Conservation (phyloP, 2,888 invertebrate species). For the Protophormia terraenovae region DNA sequence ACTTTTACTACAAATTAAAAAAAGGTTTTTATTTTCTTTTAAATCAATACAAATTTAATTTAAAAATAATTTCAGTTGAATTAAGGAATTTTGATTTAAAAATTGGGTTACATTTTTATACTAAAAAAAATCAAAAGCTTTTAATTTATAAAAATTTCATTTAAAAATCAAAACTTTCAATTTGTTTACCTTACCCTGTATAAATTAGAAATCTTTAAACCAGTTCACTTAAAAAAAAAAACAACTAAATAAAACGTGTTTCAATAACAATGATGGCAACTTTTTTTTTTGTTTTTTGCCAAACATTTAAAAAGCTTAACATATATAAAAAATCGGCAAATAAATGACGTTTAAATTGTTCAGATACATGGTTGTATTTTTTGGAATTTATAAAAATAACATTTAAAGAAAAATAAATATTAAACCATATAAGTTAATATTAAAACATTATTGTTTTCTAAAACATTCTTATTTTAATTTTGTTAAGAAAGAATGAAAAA, state of each 20-base stretch:
- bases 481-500: too few species aligned
- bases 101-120: too few species aligned
- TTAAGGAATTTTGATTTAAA: too few species aligned
- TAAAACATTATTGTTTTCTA: background rate
- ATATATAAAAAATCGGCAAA: constrained; percentile 12
- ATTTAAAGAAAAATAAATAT: constrained; percentile 6
- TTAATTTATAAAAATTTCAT: too few species aligned
- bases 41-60: too few species aligned
- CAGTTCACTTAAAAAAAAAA: constrained; percentile 71
- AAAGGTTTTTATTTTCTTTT: too few species aligned
- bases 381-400: background rate
- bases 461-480: background rate
- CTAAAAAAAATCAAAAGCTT: too few species aligned
- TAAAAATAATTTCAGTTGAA: too few species aligned
- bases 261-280: constrained; percentile 51
- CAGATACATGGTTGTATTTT: background rate
- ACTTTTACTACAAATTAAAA: too few species aligned
- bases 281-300: constrained; percentile 31
- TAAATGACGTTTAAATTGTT: background rate
- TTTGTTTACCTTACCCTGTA: constrained; percentile 29
- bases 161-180: background rate
- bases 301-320: background rate
- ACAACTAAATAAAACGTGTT: constrained; percentile 71
- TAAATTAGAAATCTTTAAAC: constrained; percentile 68
- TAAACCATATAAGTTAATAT: constrained; percentile 14